Conservation (phyloP, 2,888 invertebrate species). For the Phania funesta region DNA sequence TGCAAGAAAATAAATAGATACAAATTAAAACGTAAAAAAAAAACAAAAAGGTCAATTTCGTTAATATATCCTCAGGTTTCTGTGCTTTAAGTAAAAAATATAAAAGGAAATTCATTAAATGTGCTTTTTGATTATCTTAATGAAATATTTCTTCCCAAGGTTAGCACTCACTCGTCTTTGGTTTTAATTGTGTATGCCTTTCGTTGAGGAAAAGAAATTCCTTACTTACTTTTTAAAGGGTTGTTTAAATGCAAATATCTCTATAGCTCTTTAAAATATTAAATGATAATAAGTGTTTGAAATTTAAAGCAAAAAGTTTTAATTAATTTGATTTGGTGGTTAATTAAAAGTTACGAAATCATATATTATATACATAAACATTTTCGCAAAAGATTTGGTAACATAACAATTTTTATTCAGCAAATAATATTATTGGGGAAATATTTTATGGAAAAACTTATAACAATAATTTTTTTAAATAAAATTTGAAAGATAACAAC, state of each 20-base stretch:
- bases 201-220: too few relatives aligned
- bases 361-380: not conserved
- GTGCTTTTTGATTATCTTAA: slow-evolving; percentile 29
- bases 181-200: too few relatives aligned
- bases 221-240: not conserved
- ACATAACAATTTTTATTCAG: too few relatives aligned
- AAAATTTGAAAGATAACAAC: too few relatives aligned
- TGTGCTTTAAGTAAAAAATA: slow-evolving; percentile 5
- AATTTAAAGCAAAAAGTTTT: not conserved
- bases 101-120: not conserved
- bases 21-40: not conserved
- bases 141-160: slow-evolving; percentile 39
- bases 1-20: not conserved
- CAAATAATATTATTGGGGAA: too few relatives aligned
- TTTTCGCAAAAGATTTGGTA: not conserved
- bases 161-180: not conserved
- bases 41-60: slow-evolving; percentile 2
- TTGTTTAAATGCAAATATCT: slow-evolving; percentile 14
- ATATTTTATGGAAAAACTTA: too few relatives aligned
- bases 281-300: slow-evolving; percentile 27
- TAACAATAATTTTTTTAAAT: too few relatives aligned
- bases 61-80: not conserved
- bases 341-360: slow-evolving; percentile 34
- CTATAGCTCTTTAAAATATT: slow-evolving; percentile 27
- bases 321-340: not conserved